Conservation (phyloP, 2,797 vertebrate species). For the Myotis myotis region DNA sequence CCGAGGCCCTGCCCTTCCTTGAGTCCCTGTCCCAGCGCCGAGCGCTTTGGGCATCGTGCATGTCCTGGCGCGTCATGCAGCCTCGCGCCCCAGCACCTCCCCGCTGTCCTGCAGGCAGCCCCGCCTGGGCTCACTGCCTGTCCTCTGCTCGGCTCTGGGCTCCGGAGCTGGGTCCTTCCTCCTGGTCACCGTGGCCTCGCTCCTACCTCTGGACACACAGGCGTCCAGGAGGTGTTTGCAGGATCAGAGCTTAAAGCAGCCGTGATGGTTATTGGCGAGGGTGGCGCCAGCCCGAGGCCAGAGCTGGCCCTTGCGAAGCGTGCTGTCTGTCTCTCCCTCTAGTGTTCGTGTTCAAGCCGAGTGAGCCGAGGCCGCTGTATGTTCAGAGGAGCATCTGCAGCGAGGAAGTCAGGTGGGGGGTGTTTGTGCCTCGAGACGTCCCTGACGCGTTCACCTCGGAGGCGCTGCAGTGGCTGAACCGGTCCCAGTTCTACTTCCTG, state of each 20-base stretch:
- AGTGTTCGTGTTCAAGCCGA: slow-evolving; percentile 97
- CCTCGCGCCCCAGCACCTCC: no score
- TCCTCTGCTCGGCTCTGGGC: no score
- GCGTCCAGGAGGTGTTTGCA: background rate
- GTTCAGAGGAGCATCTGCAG: slow-evolving; percentile 91
- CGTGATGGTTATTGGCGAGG: background rate
- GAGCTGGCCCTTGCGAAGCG: slow-evolving; percentile 24
- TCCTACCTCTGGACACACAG: background rate
- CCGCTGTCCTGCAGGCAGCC: no score
- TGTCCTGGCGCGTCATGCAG: no score
- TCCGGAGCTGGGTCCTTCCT: background rate
- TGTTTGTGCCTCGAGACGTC: slow-evolving; percentile 91
- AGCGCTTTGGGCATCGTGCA: background rate
- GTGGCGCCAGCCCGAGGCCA: background rate
- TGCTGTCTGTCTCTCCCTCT: slow-evolving; percentile 63
- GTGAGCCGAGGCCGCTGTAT: slow-evolving; percentile 91
- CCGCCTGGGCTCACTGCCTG: no score
- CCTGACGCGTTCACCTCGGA: slow-evolving; percentile 88
- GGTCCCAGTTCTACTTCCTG: slow-evolving; percentile 93
- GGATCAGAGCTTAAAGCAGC: background rate
- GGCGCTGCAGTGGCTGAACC: slow-evolving; percentile 92
- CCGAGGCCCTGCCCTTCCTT: background rate
- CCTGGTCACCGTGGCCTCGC: background rate
- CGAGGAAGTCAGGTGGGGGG: slow-evolving; percentile 88
- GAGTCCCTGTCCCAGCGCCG: background rate